phyloP scores from a whole-genome alignment of 2,888 invertebrate species.

The Corbicula japonica region DNA sequence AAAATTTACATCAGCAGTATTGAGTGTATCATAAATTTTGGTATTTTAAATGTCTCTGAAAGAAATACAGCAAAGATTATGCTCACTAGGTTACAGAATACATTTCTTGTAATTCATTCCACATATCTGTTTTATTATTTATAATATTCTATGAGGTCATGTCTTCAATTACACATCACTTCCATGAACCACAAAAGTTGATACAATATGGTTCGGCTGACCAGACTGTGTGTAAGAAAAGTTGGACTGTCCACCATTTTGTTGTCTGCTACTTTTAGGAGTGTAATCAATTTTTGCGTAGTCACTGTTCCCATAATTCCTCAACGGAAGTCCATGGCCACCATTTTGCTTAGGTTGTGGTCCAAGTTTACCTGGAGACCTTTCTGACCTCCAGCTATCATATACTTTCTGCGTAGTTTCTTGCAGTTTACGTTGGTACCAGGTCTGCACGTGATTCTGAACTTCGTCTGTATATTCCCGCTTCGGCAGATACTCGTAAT shows the following conservation, averaged over 20 bases:
- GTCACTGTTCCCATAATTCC: conserved; percentile 51
- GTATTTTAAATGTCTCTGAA: no score
- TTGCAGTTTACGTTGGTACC: conserved; percentile 79
- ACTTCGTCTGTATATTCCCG: conserved; percentile 66
- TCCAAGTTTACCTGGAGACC: conserved; percentile 39
- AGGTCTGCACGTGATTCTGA: conserved; percentile 76
- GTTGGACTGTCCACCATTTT: neutral
- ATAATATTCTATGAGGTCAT: no score
- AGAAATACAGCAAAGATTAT: no score
- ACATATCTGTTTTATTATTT: no score
- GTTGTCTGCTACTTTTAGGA: conserved; percentile 10
- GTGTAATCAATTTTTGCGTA: conserved; percentile 40
- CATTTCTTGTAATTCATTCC: no score
- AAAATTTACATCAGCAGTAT: no score
- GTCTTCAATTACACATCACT: conserved; percentile 62
- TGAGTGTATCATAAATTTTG: no score
- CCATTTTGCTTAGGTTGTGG: conserved; percentile 24
- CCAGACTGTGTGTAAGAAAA: conserved; percentile 17
- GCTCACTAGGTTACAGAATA: no score
- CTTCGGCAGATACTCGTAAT: conserved; percentile 66
- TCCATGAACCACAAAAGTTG: conserved; percentile 48
- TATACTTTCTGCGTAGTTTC: conserved; percentile 77
- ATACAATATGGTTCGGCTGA: conserved; percentile 24
- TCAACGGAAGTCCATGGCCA: conserved; percentile 30
- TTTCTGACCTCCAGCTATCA: conserved; percentile 64